phyloP scores from a whole-genome alignment of 2,888 invertebrate species.

The Hoplodrina blanda region DNA sequence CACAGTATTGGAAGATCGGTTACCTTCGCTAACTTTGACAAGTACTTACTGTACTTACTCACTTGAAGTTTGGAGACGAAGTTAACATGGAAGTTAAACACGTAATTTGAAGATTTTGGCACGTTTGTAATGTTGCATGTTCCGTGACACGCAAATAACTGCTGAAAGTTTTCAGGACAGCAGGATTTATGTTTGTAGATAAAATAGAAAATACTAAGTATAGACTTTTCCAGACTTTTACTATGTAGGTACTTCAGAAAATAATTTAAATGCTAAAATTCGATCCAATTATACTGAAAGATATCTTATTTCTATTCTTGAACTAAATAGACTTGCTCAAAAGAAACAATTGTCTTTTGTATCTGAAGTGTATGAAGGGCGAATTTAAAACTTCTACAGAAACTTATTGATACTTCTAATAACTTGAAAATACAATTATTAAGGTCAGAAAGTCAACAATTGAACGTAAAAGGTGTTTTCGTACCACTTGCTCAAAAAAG shows the following conservation, averaged over 20 bases:
- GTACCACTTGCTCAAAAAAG: too few species aligned
- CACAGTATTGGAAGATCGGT: slow-evolving; percentile 33
- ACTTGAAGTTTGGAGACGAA: slow-evolving; percentile 20
- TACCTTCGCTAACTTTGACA: slow-evolving; percentile 36
- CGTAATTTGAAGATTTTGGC: slow-evolving; percentile 11
- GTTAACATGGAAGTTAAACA: not conserved
- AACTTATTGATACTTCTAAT: slow-evolving; percentile 8
- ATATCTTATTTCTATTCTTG: slow-evolving; percentile 15
- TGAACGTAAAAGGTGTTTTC: slow-evolving; percentile 47
- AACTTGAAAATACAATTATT: slow-evolving; percentile 8
- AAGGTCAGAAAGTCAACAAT: slow-evolving; percentile 55
- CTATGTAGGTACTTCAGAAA: not conserved
- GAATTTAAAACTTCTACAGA: slow-evolving; percentile 13
- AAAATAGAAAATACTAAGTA: not conserved
- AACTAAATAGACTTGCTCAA: slow-evolving; percentile 14
- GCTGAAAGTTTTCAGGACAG: not conserved
- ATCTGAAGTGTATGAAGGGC: slow-evolving; percentile 5
- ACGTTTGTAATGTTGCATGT: not conserved
- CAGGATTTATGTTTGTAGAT: not conserved
- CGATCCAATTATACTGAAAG: slow-evolving; percentile 14
- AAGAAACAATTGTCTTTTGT: slow-evolving; percentile 22
- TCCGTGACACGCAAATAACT: not conserved
- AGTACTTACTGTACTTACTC: slow-evolving; percentile 1
- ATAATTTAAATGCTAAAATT: slow-evolving; percentile 5
- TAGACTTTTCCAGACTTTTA: not conserved